These are phyloP conservation scores for Ursus arctos DNA, from an alignment of 2,113 vertebrate species.

Conservation along the genomic window DNA sequence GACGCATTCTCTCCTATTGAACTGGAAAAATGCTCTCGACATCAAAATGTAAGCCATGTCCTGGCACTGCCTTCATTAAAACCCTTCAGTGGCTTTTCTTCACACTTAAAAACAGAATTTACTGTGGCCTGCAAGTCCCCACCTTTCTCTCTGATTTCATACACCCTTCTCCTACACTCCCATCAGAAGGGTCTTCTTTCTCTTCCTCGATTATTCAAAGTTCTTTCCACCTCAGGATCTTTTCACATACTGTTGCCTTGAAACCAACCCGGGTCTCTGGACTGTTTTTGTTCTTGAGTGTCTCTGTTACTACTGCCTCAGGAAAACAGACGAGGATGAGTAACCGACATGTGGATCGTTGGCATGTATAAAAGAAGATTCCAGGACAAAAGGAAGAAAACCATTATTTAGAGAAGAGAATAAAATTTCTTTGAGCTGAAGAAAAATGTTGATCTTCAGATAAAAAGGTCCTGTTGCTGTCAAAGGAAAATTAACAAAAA, in stretches of 20 bases:
- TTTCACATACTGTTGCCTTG: neutral
- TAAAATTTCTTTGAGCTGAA: neutral
- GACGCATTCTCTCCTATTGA: neutral
- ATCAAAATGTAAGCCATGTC: neutral
- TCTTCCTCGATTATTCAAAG: neutral
- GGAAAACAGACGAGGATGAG: neutral
- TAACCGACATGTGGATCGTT: neutral
- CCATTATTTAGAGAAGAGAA: neutral
- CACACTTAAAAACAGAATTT: neutral
- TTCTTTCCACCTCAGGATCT: neutral
- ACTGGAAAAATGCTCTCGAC: neutral
- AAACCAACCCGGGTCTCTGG: neutral
- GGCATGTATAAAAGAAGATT: constrained; percentile 4
- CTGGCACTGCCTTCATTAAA: neutral
- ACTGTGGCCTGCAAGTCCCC: neutral
- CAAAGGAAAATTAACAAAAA: constrained; percentile 50
- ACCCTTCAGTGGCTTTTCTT: neutral
- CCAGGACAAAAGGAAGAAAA: neutral
- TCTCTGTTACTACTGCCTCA: neutral
- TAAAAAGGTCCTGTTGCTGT: neutral
- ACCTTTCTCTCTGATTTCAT: neutral
- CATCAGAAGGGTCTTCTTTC: neutral
- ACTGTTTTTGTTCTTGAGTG: neutral
- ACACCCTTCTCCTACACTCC: neutral
- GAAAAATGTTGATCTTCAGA: neutral